Evolutionary conservation across 2,797 vertebrate species (phyloP).

Genomic region (Poeciliopsis gracilis): DNA sequence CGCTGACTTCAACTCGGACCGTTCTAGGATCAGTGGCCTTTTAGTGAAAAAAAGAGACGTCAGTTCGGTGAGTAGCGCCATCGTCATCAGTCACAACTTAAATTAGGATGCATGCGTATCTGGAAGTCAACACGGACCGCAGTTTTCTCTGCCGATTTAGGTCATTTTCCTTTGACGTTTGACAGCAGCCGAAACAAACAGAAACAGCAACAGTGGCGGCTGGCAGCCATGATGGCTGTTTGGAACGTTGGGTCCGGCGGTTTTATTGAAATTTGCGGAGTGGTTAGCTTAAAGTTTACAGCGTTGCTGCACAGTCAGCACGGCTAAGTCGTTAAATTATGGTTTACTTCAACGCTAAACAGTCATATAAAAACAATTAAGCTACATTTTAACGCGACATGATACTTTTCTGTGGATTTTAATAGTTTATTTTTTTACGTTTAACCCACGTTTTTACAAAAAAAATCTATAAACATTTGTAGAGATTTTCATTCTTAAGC

Average conservation of each 20-base stretch:
- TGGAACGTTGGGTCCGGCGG: not conserved
- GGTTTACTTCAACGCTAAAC: not conserved
- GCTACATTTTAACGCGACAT: not conserved
- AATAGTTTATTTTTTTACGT: not conserved
- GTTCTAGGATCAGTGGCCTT: constrained; percentile 85
- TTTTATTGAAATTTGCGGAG: not conserved
- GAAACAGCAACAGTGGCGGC: not conserved
- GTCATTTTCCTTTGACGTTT: not conserved
- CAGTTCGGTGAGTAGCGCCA: constrained; percentile 78
- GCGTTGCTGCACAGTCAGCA: not conserved
- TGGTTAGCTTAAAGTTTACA: not conserved
- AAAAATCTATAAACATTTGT: not conserved
- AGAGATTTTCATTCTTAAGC: not conserved
- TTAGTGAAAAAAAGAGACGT: constrained; percentile 47
- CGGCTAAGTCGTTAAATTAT: not conserved
- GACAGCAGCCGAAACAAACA: constrained; percentile 10
- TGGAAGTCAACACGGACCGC: constrained; percentile 4
- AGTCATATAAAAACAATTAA: not conserved
- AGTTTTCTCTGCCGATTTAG: not conserved
- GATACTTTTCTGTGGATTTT: not conserved
- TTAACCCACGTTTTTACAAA: not conserved
- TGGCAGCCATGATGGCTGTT: constrained; percentile 67
- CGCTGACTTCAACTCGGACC: constrained; percentile 71
- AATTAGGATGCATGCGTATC: constrained; percentile 21
- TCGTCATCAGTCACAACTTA: constrained; percentile 62